Percentiles rank a stretch among this genome's conserved stretches.
Conservation (phyloP, 2,113 vertebrate species). For the Pteronura brasiliensis region DNA sequence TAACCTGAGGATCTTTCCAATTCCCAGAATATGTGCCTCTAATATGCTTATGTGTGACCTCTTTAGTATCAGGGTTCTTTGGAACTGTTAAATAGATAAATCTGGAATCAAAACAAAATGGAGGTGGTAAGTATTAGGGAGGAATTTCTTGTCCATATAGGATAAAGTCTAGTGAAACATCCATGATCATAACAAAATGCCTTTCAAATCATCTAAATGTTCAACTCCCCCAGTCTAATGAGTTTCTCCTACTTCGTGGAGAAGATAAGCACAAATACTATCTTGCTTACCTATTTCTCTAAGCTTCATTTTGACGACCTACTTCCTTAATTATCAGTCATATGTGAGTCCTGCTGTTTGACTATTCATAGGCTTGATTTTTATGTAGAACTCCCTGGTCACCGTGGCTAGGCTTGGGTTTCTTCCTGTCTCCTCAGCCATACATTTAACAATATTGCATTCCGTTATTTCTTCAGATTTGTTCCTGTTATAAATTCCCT, state of each 20-base stretch:
- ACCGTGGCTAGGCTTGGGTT: not conserved
- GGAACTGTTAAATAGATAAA: not conserved
- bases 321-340: not conserved
- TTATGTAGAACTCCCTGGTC: not conserved
- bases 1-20: not conserved
- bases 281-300: not conserved
- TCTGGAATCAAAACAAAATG: not conserved
- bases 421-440: not conserved
- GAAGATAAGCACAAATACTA: not conserved
- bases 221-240: not conserved
- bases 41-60: not conserved
- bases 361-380: not conserved
- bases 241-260: not conserved
- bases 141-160: not conserved
- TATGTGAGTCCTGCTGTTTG: not conserved
- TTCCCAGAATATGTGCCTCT: not conserved
- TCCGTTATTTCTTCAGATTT: constrained; percentile 19
- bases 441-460: not conserved
- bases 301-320: not conserved
- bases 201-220: not conserved
- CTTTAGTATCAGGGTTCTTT: not conserved
- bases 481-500: not conserved
- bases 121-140: not conserved
- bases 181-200: not conserved
- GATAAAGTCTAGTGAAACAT: not conserved